A percentile compares a stretch with the other conserved stretches of the same genome.
Evolutionary conservation across 1,140 invertebrate species (phyloP).

Genomic region (Heliothis subflexa): DNA sequence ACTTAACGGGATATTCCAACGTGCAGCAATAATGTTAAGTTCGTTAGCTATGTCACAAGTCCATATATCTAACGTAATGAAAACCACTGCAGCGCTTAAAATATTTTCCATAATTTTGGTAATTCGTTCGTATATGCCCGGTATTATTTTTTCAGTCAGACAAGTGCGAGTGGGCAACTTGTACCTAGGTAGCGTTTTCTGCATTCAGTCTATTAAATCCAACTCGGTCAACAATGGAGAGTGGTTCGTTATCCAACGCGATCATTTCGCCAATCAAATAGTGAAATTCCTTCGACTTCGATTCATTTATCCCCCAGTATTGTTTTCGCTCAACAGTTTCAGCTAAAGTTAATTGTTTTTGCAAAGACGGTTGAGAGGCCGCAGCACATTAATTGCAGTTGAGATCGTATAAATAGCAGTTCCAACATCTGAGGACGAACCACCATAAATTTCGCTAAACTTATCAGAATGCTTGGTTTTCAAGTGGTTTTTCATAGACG

Average conservation of each 20-base stretch:
- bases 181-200: slow-evolving; percentile 52
- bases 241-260: slow-evolving; percentile 58
- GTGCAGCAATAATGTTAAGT: slow-evolving; percentile 52
- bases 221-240: slow-evolving; percentile 55
- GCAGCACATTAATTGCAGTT: slow-evolving; percentile 13
- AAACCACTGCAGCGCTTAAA: slow-evolving; percentile 56
- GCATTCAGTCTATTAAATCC: slow-evolving; percentile 56
- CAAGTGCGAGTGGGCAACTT: slow-evolving; percentile 58
- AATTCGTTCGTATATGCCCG: slow-evolving; percentile 61
- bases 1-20: slow-evolving; percentile 53
- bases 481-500: slow-evolving; percentile 20
- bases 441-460: slow-evolving; percentile 16
- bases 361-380: slow-evolving; percentile 12
- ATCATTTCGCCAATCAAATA: slow-evolving; percentile 61
- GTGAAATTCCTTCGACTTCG: slow-evolving; percentile 55
- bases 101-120: slow-evolving; percentile 53
- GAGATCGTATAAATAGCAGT: slow-evolving; percentile 16
- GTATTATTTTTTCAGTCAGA: slow-evolving; percentile 57
- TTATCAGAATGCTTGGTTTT: slow-evolving; percentile 28
- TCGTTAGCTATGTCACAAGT: slow-evolving; percentile 64
- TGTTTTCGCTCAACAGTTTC: slow-evolving; percentile 53
- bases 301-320: slow-evolving; percentile 55
- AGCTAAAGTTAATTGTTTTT: slow-evolving; percentile 46
- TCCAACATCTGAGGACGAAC: slow-evolving; percentile 17
- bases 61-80: slow-evolving; percentile 64